Conservation (phyloP, 2,113 vertebrate species). For the Pardalotus punctatus region DNA sequence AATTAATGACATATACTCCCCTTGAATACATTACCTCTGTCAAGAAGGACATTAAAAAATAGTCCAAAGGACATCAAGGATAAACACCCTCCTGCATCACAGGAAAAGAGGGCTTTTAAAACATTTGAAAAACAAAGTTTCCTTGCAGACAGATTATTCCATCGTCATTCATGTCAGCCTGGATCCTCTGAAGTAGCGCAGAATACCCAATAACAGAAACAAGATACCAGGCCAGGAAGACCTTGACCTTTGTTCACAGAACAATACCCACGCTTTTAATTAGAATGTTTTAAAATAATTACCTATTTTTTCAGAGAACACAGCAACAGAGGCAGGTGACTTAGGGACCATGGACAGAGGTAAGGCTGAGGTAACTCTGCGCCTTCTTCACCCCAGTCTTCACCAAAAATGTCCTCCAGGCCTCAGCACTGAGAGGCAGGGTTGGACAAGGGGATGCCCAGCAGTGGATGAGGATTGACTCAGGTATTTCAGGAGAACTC, state of each 20-base stretch:
- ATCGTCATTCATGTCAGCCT: fast-evolving
- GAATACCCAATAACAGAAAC: not conserved
- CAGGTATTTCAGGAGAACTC: not conserved
- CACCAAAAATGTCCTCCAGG: not conserved
- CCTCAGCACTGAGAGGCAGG: not conserved
- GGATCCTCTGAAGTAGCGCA: not conserved
- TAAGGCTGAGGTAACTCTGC: not conserved
- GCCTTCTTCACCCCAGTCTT: not conserved
- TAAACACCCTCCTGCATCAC: not conserved
- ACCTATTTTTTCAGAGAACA: not conserved
- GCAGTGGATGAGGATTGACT: not conserved
- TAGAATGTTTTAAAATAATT: not conserved
- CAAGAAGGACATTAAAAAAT: conserved; percentile 53
- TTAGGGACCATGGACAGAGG: not conserved
- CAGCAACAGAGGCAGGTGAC: not conserved
- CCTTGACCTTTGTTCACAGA: not conserved
- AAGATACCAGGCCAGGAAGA: not conserved
- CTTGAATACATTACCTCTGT: conserved; percentile 52
- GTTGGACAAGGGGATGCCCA: not conserved
- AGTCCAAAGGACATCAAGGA: conserved; percentile 39
- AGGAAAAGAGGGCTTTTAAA: not conserved
- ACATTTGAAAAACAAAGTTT: not conserved
- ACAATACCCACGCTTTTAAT: not conserved
- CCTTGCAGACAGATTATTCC: not conserved
- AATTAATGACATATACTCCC: conserved; percentile 48